Base-by-base conservation (phyloP, 1,140 invertebrate species). In the Kradibia gibbosae region DNA sequence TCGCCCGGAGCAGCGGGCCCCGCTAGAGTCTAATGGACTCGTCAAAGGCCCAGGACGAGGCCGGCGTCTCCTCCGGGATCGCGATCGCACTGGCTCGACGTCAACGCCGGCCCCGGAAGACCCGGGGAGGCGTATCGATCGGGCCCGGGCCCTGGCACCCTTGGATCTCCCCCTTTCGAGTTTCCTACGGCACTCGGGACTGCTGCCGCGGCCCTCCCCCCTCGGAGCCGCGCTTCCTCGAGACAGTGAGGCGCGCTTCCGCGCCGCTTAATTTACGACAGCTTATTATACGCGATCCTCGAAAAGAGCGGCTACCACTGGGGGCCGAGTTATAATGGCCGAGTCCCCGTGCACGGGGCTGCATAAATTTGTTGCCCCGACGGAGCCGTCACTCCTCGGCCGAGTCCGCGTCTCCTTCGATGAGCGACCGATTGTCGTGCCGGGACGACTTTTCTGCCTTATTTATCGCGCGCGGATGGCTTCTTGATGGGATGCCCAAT, bases 111-210 rank as follows among this genome's bases (percentile, higher is more conserved):
- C 48, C 55, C 31, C 50, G 36, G 83, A 75, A 4, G 5, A 1
- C 11, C 82, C 70, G 42, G 81, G 85, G 89, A 90, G 87, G 85
- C 87, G 87, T 88, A 90, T 89, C 89, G 89, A 89, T 90, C 89
- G 88, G 87, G 85, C 85, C 86, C 82, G 83, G 86, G 82, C 76
- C 85, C 84, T 90, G 89, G 89, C 89, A 89, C 86, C 89, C 85
- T 88, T 89, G 84, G 86, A 90, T 90, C 88, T 89, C 86, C 84
- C 86, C 88, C 88, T 88, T 87, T 90, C 87, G 88, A 89, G 88
- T 89, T 90, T 89, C 89, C 86, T 31, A n/a, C 75, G 84, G 87
- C 85, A 85, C 88, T 88, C 87, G 84, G 3, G 25, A 20, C n/a
- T 25, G n/a, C 57, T 4, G n/a, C 57, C 25, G 5, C 53, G 25